Evolutionary conservation across 2,797 vertebrate genomes (phyloP).

Genomic region (Lerista edwardsae): DNA sequence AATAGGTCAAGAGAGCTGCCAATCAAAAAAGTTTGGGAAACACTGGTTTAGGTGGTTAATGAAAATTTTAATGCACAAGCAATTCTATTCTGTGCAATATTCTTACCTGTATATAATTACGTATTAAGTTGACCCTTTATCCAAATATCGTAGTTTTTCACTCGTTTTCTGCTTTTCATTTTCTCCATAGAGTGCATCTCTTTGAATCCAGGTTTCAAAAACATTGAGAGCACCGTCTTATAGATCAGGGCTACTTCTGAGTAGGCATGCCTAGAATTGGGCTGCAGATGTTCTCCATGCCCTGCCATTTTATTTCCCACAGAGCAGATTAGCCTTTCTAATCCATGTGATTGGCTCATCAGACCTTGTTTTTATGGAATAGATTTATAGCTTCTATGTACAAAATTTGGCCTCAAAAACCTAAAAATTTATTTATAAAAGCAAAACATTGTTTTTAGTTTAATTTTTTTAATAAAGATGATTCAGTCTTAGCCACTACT

Average conservation of each 20-base stretch:
- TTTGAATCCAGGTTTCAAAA: conserved; percentile 14
- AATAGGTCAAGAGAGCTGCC: too few species aligned
- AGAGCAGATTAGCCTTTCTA: conserved; percentile 48
- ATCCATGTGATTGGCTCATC: conserved; percentile 42
- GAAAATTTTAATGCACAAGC: conserved; percentile 35
- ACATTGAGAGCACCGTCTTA: conserved; percentile 17
- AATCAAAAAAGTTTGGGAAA: too few species aligned
- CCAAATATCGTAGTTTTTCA: conserved; percentile 36
- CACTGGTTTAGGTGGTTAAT: conserved; percentile 34
- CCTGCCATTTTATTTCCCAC: conserved; percentile 35
- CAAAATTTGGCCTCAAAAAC: conserved; percentile 63
- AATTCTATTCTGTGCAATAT: conserved; percentile 50
- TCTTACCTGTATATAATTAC: conserved; percentile 47
- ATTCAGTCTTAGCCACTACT: conserved; percentile 69
- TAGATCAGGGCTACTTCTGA: too few species aligned
- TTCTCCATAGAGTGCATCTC: neutral
- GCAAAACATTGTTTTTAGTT: conserved; percentile 60
- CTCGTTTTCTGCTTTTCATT: conserved; percentile 11
- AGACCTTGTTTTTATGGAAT: neutral
- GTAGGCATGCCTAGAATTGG: too few species aligned
- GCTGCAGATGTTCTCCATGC: conserved; percentile 26
- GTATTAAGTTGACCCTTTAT: conserved; percentile 44
- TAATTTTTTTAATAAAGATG: conserved; percentile 65
- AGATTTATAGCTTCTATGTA: conserved; percentile 59
- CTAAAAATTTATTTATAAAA: conserved; percentile 63